Evolutionary conservation across 2,113 vertebrate species (phyloP).

Genomic region (Brachyhypopomus occidentalis): DNA sequence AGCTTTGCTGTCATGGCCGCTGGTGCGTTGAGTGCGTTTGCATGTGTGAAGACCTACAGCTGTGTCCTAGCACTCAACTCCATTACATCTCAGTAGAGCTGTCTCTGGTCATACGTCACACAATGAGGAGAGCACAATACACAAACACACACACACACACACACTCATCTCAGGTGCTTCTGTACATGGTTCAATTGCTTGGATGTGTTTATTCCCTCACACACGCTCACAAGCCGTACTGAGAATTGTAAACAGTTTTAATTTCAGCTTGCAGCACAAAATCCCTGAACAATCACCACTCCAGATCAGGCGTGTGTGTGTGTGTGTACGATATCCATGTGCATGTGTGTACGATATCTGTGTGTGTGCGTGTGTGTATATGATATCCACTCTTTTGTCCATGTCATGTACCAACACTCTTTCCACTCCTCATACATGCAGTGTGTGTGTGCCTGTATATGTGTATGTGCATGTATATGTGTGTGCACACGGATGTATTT

Average conservation of each 20-base stretch:
- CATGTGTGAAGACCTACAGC: constrained; percentile 60
- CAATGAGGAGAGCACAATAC: background rate
- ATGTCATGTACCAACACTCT: too few species aligned
- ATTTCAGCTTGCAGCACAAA: too few species aligned
- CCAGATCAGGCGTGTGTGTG: too few species aligned
- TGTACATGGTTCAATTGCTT: background rate
- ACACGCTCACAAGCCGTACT: too few species aligned
- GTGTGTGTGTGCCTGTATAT: background rate
- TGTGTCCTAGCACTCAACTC: constrained; percentile 69
- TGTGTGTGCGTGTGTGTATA: too few species aligned
- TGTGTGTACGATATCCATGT: too few species aligned
- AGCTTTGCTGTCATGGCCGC: constrained; percentile 44
- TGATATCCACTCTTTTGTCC: too few species aligned
- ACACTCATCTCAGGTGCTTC: background rate
- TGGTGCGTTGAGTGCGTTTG: constrained; percentile 60
- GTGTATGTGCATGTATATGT: background rate
- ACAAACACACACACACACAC: background rate
- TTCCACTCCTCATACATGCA: too few species aligned
- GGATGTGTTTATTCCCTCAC: too few species aligned
- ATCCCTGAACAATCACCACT: too few species aligned
- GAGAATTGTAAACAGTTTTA: too few species aligned
- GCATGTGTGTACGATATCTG: too few species aligned
- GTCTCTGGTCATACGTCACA: constrained; percentile 31
- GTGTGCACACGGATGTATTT: background rate
- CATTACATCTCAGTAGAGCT: constrained; percentile 55